Evolutionary conservation across 35 echinoderm and acorn worm genomes (phyloP), one percentile per base, ranked within the genome.

Genomic region (Stichopus chloronotus): DNA sequence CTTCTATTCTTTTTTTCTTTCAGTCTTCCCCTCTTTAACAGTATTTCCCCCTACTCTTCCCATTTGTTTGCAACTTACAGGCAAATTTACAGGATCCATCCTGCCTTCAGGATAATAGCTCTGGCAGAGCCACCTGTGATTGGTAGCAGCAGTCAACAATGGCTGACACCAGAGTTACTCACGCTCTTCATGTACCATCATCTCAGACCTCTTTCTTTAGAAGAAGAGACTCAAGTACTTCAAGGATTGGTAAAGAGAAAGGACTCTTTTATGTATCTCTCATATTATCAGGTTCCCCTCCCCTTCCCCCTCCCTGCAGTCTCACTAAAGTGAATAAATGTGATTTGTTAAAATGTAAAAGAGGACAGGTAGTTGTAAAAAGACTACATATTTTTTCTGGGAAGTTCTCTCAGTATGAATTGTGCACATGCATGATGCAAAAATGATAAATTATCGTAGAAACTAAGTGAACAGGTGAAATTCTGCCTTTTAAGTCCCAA

Each of bases 141-240:
- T 10, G 96, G 96, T 13, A 99, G 97, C 86, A 99, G 97, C 61
- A 96, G 90, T 20, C 97, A 99, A 23, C 95, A 99, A 59, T 99
- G 97, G 97, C 78, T 99, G 55, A 95, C 89, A 63, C 89, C 97
- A 30, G 97, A 99, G 30, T 88, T 99, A 10, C 92, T 99, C 8
- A 99, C 97, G 5, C 88, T 99, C 5, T 99, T 99, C 87, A 81
- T 96, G 87, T 99, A 95, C 88, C 97, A 99, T 59, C 87, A 99
- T 72, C 58, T 99, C 25, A 95, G 86, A 86, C 97, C 97, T 25
- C 90, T 99, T 8, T 96, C 93, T 43, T 92, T 93, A 14, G 92
- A 76, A 53, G 97, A 96, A 61, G 97, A 99, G 79, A 92, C 96
- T 61, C 72, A 93, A 22, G 97, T 99, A 19, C 92, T 99, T 54